Percentiles rank a stretch among this genome's conserved stretches.
These are phyloP conservation scores for Morpho achilles DNA, from an alignment of 2,888 invertebrate genomes.

Conservation along the genomic window DNA sequence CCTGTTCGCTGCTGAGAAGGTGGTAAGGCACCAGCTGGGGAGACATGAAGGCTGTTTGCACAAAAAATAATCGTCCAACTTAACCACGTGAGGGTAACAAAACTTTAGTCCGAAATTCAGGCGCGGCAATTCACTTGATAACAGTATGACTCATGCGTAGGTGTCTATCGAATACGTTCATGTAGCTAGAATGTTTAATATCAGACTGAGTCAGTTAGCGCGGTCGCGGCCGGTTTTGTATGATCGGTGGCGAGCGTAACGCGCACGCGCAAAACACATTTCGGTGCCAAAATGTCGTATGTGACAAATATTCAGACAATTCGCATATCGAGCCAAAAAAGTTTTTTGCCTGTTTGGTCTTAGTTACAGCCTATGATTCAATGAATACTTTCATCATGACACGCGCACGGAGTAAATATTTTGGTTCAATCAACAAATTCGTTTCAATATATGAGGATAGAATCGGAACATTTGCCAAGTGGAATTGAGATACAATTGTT, in stretches of 20 bases:
- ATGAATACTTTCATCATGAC: slow-evolving; percentile 61
- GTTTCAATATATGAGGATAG: slow-evolving; percentile 1
- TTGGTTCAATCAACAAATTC: slow-evolving; percentile 18
- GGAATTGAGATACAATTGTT: slow-evolving; percentile 6
- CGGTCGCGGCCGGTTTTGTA: slow-evolving; percentile 71
- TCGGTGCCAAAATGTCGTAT: slow-evolving; percentile 47
- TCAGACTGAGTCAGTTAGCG: slow-evolving; percentile 74
- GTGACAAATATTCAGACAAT: slow-evolving; percentile 59
- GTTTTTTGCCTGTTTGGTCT: slow-evolving; percentile 39
- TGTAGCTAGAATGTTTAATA: slow-evolving; percentile 71
- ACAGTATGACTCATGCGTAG: slow-evolving; percentile 65
- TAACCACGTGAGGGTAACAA: slow-evolving; percentile 47
- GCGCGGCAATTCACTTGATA: slow-evolving; percentile 60
- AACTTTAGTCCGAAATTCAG: slow-evolving; percentile 48
- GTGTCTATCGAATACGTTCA: slow-evolving; percentile 57
- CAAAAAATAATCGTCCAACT: slow-evolving; percentile 52
- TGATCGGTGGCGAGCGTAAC: slow-evolving; percentile 47
- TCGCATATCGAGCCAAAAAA: slow-evolving; percentile 58
- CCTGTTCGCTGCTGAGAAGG: slow-evolving; percentile 68
- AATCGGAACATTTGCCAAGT: slow-evolving; percentile 14
- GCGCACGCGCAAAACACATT: slow-evolving; percentile 63
- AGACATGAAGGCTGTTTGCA: slow-evolving; percentile 78
- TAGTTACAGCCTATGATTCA: slow-evolving; percentile 56
- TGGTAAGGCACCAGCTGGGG: slow-evolving; percentile 79
- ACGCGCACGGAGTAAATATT: slow-evolving; percentile 32